Evolutionary conservation across 1,140 invertebrate species (phyloP).

Genomic region (Vanessa tameamea): DNA sequence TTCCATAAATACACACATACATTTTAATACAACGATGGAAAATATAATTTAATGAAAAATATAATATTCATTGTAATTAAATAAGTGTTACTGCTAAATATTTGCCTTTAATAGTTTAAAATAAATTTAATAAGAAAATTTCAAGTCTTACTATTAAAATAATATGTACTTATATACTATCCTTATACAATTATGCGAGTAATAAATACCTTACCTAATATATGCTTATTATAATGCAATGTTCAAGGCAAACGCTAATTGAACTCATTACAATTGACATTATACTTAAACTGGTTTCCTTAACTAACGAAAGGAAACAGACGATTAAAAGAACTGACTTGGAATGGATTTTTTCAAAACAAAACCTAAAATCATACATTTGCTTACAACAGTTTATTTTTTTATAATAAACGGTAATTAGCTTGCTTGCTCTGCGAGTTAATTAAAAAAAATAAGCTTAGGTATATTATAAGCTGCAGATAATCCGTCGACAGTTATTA

Average conservation of each 20-base stretch:
- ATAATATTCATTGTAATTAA: too few relatives aligned
- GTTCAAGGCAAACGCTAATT: conserved; percentile 69
- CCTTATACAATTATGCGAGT: background rate
- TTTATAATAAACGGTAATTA: too few relatives aligned
- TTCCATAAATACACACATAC: too few relatives aligned
- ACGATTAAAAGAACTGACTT: conserved; percentile 28
- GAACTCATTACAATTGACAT: conserved; percentile 47
- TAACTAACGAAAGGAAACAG: conserved; percentile 49
- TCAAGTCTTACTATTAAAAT: background rate
- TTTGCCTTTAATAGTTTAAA: too few relatives aligned
- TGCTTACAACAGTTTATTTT: too few relatives aligned
- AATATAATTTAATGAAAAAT: too few relatives aligned
- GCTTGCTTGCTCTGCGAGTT: too few relatives aligned
- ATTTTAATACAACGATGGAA: too few relatives aligned
- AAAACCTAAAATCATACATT: conserved; percentile 9
- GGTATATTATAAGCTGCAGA: too few relatives aligned
- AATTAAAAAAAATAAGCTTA: too few relatives aligned
- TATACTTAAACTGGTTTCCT: conserved; percentile 53
- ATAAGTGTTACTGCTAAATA: too few relatives aligned
- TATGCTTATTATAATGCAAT: conserved; percentile 27
- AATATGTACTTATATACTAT: too few relatives aligned
- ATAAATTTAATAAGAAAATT: background rate
- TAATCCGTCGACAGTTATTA: background rate
- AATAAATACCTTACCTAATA: conserved; percentile 12
- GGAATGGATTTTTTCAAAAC: conserved; percentile 4